phyloP scores from a whole-genome alignment of 23 tunicate genomes.

The Clavelina lepadiformis region DNA sequence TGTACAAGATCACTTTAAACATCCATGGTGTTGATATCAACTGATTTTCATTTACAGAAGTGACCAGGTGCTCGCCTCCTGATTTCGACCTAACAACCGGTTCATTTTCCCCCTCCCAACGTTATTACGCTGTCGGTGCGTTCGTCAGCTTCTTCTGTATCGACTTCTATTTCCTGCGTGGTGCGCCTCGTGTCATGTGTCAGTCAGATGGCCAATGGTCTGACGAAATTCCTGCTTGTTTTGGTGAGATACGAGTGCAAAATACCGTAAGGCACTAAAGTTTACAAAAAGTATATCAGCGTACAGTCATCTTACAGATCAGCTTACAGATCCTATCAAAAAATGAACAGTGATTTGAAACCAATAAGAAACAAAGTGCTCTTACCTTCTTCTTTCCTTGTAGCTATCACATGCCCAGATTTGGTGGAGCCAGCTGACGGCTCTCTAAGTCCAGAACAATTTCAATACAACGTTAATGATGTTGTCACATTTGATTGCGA shows the following conservation, averaged over 20 bases:
- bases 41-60: too few relatives aligned
- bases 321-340: too few relatives aligned
- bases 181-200: conserved; percentile 8
- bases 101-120: background rate
- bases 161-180: conserved; percentile 18
- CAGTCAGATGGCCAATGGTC: conserved; percentile 26
- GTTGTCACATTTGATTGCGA: conserved; percentile 31
- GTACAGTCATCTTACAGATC: too few relatives aligned
- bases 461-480: conserved; percentile 16
- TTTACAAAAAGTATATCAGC: too few relatives aligned
- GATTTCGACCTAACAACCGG: too few relatives aligned
- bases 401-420: conserved; percentile 28
- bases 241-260: too few relatives aligned
- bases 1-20: too few relatives aligned
- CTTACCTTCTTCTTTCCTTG: background rate
- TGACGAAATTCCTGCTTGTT: conserved; percentile 22
- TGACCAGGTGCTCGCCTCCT: too few relatives aligned
- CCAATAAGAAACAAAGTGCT: too few relatives aligned
- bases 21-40: too few relatives aligned
- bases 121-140: conserved; percentile 1
- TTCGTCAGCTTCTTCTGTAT: conserved; percentile 14
- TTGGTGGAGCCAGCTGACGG: conserved; percentile 26
- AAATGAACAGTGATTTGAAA: too few relatives aligned
- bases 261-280: too few relatives aligned
- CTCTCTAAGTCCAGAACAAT: background rate